These are phyloP conservation scores for Erpornis zantholeuca DNA, from an alignment of 2,113 vertebrate genomes.

Conservation along the genomic window DNA sequence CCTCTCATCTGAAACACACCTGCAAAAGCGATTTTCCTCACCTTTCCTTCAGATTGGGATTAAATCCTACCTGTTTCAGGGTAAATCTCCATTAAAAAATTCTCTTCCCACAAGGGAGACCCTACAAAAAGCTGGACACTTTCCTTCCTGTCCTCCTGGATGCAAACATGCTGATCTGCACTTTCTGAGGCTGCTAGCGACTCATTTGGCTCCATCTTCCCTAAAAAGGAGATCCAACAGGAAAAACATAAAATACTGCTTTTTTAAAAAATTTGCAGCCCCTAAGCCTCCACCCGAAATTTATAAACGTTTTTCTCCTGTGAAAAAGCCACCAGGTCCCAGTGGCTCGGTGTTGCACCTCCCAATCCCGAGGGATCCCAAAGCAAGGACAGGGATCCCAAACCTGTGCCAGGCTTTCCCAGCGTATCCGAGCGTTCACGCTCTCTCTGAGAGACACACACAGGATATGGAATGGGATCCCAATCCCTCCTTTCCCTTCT, in stretches of 20 bases:
- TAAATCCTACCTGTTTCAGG: background rate
- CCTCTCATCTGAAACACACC: background rate
- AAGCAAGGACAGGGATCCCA: background rate
- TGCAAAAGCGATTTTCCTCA: background rate
- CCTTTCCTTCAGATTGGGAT: background rate
- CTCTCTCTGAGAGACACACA: background rate
- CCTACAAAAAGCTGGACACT: background rate
- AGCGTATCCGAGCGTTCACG: fast-evolving
- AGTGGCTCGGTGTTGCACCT: fast-evolving
- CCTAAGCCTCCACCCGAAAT: background rate
- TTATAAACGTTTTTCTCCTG: fast-evolving
- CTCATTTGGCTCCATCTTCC: background rate
- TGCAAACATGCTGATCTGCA: background rate
- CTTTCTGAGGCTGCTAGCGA: background rate
- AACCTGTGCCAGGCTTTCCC: background rate
- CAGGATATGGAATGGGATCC: background rate
- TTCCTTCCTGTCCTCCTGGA: background rate
- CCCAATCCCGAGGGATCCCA: background rate
- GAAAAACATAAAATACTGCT: background rate
- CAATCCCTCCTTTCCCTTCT: background rate
- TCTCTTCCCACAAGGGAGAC: background rate
- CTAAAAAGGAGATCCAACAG: background rate
- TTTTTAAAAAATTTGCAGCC: background rate
- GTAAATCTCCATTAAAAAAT: background rate
- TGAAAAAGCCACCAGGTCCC: background rate